Percentiles rank a stretch among this genome's conserved stretches.
These are phyloP conservation scores for Notechis scutatus DNA, from an alignment of 2,113 vertebrate genomes.

Conservation along the genomic window DNA sequence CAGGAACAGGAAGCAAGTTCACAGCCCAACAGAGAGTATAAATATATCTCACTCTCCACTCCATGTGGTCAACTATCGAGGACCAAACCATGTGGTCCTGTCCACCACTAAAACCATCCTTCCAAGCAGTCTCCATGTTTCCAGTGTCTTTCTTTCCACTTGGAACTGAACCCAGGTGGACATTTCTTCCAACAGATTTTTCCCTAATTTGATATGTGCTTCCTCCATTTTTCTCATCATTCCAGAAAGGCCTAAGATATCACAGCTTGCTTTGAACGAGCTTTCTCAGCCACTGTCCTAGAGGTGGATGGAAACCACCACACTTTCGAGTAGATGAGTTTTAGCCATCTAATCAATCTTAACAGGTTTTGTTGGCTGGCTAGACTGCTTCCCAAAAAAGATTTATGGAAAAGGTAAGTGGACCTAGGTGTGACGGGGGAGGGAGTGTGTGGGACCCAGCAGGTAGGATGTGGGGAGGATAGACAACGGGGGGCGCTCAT, in stretches of 20 bases:
- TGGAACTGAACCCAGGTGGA: no score
- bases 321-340: background rate
- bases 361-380: background rate
- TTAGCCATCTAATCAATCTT: background rate
- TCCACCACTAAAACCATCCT: no score
- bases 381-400: background rate
- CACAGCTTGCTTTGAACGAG: background rate
- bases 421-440: background rate
- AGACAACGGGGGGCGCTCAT: background rate
- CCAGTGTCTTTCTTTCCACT: no score
- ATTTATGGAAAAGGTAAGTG: background rate
- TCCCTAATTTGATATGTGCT: background rate
- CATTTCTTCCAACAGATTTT: no score
- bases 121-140: no score
- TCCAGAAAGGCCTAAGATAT: background rate
- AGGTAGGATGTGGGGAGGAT: background rate
- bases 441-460: background rate
- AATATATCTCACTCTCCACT: no score
- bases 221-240: background rate
- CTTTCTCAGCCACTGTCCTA: background rate
- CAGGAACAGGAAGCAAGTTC: no score
- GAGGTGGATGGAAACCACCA: background rate
- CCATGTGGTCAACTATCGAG: no score
- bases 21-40: no score
- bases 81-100: no score